Conservation (phyloP, 2,797 vertebrate genomes). For the Rachycentron canadum region DNA sequence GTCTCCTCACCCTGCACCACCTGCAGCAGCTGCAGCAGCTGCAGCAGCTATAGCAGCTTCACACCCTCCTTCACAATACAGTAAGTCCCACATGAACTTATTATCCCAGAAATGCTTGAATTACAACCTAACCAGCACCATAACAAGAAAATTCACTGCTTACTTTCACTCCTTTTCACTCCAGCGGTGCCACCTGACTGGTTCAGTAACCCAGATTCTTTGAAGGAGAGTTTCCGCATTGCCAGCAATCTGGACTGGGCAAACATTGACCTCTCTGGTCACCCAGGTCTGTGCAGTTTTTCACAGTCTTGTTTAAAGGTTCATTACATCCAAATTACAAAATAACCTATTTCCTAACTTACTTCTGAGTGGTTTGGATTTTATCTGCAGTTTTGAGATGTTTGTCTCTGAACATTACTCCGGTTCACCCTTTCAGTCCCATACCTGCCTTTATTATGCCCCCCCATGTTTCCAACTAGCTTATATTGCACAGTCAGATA, state of each 20-base stretch:
- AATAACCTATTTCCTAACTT: neutral
- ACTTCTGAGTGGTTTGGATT: neutral
- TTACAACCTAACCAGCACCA: neutral
- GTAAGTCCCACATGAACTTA: conserved; percentile 65
- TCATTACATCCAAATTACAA: conserved; percentile 1
- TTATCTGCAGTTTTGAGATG: conserved; percentile 4
- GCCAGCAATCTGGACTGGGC: conserved; percentile 97
- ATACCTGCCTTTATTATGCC: neutral
- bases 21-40: neutral
- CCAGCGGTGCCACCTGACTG: conserved; percentile 93
- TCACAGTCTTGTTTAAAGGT: conserved; percentile 13
- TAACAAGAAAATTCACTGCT: neutral
- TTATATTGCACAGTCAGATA: neutral
- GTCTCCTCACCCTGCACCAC: conserved; percentile 75
- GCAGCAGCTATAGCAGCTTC: neutral
- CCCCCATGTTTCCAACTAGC: neutral
- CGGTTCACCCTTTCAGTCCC: neutral
- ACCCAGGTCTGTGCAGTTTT: conserved; percentile 90
- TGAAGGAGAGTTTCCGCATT: conserved; percentile 98
- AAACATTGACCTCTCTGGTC: conserved; percentile 94
- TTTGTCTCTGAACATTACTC: rapidly evolving
- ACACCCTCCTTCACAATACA: conserved; percentile 68
- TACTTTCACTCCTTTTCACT: conserved; percentile 12
- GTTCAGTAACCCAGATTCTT: conserved; percentile 93
- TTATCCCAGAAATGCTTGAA: neutral